phyloP scores from a whole-genome alignment of 2,888 invertebrate genomes.

The Pediacus dermestoides region DNA sequence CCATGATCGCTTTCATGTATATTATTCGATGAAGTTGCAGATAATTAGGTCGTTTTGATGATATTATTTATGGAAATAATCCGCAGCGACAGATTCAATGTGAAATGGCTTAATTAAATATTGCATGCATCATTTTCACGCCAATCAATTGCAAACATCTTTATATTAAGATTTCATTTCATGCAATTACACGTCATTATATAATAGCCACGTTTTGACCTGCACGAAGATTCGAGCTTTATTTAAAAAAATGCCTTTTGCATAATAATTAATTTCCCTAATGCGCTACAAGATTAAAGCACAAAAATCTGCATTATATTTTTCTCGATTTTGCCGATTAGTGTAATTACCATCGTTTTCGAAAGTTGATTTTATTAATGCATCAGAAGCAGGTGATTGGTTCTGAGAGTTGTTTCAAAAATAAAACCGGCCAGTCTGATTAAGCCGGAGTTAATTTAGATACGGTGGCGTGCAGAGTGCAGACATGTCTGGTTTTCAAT shows the following conservation, averaged over 20 bases:
- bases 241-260: no score
- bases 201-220: conserved; percentile 19
- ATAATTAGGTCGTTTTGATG: neutral
- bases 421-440: no score
- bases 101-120: conserved; percentile 2
- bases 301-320: no score
- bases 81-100: neutral
- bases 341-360: neutral
- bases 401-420: no score
- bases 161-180: conserved; percentile 17
- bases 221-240: conserved; percentile 14
- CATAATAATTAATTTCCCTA: no score
- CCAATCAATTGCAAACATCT: conserved; percentile 17
- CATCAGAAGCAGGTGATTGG: no score
- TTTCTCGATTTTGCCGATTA: neutral
- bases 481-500: no score
- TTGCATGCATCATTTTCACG: conserved; percentile 15
- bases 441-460: no score
- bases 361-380: conserved; percentile 1
- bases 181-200: conserved; percentile 14
- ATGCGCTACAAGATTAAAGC: no score
- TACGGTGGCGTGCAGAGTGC: no score
- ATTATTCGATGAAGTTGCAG: no score
- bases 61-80: neutral
- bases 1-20: no score